A percentile compares a stretch with the other conserved stretches of the same genome.
Evolutionary conservation across 2,888 invertebrate species (phyloP).

Genomic region (Thymelicus sylvestris): DNA sequence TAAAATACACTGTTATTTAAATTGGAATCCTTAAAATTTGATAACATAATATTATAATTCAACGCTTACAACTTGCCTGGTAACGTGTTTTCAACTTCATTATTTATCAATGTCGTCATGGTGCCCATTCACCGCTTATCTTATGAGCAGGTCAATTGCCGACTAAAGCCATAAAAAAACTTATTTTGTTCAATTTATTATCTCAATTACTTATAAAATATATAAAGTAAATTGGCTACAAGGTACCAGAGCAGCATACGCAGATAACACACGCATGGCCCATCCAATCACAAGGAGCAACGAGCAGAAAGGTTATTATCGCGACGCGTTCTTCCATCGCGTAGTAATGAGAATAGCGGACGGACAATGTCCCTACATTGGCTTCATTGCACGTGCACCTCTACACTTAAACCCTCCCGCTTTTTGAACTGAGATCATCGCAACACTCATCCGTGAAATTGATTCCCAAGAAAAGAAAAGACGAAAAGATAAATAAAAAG

Average conservation of each 20-base stretch:
- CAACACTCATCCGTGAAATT: constrained; percentile 85
- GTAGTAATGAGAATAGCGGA: constrained; percentile 65
- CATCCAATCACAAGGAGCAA: constrained; percentile 78
- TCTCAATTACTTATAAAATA: constrained; percentile 38
- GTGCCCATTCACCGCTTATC: background rate
- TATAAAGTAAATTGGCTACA: constrained; percentile 66
- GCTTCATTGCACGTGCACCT: constrained; percentile 55
- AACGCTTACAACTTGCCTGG: no score
- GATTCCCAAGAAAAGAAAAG: constrained; percentile 83
- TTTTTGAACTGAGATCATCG: constrained; percentile 83
- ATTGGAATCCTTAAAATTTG: no score
- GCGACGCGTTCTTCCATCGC: constrained; percentile 69
- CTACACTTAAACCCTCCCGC: constrained; percentile 65
- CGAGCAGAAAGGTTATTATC: constrained; percentile 80
- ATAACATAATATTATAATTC: no score
- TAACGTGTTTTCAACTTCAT: no score
- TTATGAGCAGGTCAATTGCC: background rate
- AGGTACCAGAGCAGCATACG: constrained; percentile 69
- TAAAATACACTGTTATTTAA: no score
- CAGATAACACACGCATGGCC: constrained; percentile 80
- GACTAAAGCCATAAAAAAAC: background rate
- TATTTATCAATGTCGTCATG: no score
- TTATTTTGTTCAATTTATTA: constrained; percentile 7
- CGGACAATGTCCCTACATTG: constrained; percentile 42
- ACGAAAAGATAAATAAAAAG: constrained; percentile 85